These are phyloP conservation scores for Myodes glareolus DNA, from an alignment of 2,113 vertebrate species.

Conservation along the genomic window DNA sequence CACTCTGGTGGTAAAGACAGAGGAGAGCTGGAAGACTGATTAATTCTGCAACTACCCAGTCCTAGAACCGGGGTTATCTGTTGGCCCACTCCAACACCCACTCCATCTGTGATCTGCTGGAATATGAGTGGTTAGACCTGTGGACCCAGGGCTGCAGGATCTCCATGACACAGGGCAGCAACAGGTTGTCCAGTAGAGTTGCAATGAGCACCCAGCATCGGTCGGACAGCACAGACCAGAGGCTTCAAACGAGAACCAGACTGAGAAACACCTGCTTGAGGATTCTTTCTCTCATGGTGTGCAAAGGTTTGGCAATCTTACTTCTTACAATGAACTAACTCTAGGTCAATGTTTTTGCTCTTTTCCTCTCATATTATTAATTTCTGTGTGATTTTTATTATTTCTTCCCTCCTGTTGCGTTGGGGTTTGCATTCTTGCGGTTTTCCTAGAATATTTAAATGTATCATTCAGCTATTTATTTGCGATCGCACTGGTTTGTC, in stretches of 20 bases:
- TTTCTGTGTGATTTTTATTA: not conserved
- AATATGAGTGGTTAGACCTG: no score
- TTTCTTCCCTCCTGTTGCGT: not conserved
- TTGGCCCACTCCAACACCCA: no score
- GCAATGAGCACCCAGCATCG: not conserved
- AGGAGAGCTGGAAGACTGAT: no score
- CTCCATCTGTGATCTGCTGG: no score
- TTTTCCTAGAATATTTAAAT: not conserved
- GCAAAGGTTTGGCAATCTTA: not conserved
- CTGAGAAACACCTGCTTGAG: accelerated
- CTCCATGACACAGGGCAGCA: not conserved
- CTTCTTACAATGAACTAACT: not conserved
- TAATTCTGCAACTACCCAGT: no score
- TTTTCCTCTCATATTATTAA: not conserved
- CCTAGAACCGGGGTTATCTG: no score
- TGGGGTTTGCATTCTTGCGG: not conserved
- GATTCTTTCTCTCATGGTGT: not conserved
- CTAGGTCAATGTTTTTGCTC: not conserved
- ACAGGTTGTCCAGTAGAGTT: not conserved
- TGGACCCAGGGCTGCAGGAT: not conserved
- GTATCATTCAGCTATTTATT: not conserved
- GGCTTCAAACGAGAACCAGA: not conserved
- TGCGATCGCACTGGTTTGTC: not conserved
- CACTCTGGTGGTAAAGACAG: no score
- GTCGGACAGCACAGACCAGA: not conserved